These are phyloP conservation scores for Aurelia aurita complex sp. Pacific DNA, from an alignment of 30 jellyfish, hydroid and myxozoan genomes.

Conservation along the genomic window DNA sequence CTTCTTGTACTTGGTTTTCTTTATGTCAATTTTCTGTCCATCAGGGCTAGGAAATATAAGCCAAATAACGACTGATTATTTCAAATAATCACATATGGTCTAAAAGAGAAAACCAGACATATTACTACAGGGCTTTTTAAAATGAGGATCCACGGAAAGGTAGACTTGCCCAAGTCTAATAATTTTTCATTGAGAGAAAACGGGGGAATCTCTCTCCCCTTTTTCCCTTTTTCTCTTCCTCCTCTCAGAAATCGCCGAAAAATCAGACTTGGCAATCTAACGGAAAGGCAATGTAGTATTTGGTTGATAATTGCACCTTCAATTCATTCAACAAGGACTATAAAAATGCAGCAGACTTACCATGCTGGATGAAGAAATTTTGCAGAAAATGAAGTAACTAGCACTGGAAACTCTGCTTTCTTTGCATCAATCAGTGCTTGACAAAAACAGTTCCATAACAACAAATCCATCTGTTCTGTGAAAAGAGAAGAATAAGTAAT, in stretches of 20 bases:
- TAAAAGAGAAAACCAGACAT: too few relatives aligned
- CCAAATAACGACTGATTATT: neutral
- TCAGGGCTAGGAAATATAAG: slow-evolving; percentile 69
- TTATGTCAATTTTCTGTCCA: slow-evolving; percentile 80
- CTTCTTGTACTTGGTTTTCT: slow-evolving; percentile 76
- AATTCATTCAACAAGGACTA: neutral
- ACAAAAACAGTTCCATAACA: slow-evolving; percentile 75
- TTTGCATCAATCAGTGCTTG: slow-evolving; percentile 93
- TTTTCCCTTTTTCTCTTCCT: too few relatives aligned
- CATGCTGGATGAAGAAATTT: slow-evolving; percentile 86
- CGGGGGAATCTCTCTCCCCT: too few relatives aligned
- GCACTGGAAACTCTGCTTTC: slow-evolving; percentile 76
- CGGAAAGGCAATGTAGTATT: too few relatives aligned
- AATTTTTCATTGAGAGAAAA: too few relatives aligned
- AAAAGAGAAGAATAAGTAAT: too few relatives aligned
- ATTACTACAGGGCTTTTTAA: too few relatives aligned
- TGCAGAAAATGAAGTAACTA: slow-evolving; percentile 83
- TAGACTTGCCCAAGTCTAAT: too few relatives aligned
- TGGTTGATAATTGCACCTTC: neutral
- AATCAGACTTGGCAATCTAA: neutral
- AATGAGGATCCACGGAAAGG: too few relatives aligned
- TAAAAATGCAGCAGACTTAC: slow-evolving; percentile 34
- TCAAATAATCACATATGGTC: neutral
- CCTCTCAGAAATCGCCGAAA: neutral
- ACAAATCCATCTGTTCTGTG: slow-evolving; percentile 74